These are phyloP conservation scores for Corydoras sp. DNA, from an alignment of 2,113 vertebrate genomes.

Conservation along the genomic window DNA sequence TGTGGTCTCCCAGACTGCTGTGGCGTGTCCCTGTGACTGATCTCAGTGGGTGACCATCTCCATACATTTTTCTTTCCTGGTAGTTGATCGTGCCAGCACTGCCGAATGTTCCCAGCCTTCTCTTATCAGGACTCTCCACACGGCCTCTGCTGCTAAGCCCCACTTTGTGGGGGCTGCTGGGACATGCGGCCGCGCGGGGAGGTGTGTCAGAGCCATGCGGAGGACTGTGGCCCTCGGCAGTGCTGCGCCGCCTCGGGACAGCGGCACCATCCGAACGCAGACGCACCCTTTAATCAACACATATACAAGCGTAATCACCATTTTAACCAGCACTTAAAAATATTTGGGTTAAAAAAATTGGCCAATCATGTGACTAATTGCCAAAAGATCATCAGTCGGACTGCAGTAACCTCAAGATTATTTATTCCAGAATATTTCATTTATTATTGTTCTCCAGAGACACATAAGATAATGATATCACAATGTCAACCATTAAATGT, in stretches of 20 bases:
- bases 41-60: conserved; percentile 81
- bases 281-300: conserved; percentile 72
- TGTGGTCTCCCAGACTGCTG: conserved; percentile 97
- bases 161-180: conserved; percentile 93
- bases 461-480: no score
- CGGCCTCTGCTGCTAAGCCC: conserved; percentile 76
- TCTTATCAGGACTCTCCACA: conserved; percentile 92
- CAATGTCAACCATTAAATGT: no score
- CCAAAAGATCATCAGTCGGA: no score
- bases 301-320: not conserved
- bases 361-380: no score
- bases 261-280: conserved; percentile 89
- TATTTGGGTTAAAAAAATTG: no score
- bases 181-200: conserved; percentile 88
- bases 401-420: no score
- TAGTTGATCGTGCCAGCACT: conserved; percentile 94
- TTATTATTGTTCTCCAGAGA: no score
- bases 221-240: conserved; percentile 86
- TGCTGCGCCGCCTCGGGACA: conserved; percentile 82
- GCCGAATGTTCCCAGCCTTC: conserved; percentile 88
- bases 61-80: conserved; percentile 81
- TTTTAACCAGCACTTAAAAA: no score
- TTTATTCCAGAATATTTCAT: no score
- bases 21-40: conserved; percentile 82
- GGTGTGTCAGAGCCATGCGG: conserved; percentile 87